phyloP scores from a whole-genome alignment of 2,797 vertebrate genomes.

The Gambelia wislizenii region DNA sequence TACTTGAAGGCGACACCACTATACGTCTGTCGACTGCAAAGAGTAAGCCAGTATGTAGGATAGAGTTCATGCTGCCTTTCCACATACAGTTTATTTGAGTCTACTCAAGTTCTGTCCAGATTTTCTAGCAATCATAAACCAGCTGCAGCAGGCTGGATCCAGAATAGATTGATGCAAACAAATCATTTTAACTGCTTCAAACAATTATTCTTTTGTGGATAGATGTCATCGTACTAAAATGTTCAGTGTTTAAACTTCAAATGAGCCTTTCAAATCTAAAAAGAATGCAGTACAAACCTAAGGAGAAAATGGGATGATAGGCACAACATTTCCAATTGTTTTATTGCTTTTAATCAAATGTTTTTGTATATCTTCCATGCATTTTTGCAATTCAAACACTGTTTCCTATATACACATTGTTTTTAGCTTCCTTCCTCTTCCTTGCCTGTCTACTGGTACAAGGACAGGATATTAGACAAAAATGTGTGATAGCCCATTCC shows the following conservation, averaged over 20 bases:
- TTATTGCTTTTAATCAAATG: not conserved
- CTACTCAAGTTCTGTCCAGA: conserved; percentile 64
- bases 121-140: conserved; percentile 56
- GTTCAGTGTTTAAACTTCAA: not conserved
- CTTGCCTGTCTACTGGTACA: not conserved
- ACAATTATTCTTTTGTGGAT: not conserved
- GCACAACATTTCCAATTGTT: not conserved
- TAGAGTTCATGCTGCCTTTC: conserved; percentile 56
- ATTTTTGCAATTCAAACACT: not conserved
- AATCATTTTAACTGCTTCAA: conserved; percentile 34
- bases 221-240: conserved; percentile 8
- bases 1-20: conserved; percentile 74
- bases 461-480: not conserved
- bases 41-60: conserved; percentile 5
- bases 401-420: not conserved
- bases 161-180: conserved; percentile 19
- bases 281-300: not conserved
- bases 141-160: conserved; percentile 55
- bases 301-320: not conserved
- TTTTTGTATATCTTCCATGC: not conserved
- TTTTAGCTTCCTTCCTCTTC: not conserved
- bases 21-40: conserved; percentile 63
- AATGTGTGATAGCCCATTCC: not conserved
- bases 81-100: conserved; percentile 64
- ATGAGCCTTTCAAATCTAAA: not conserved